Evolutionary conservation across 2,888 invertebrate species (phyloP), one percentile per base, ranked within the genome.

Genomic region (Philaethria dido): DNA sequence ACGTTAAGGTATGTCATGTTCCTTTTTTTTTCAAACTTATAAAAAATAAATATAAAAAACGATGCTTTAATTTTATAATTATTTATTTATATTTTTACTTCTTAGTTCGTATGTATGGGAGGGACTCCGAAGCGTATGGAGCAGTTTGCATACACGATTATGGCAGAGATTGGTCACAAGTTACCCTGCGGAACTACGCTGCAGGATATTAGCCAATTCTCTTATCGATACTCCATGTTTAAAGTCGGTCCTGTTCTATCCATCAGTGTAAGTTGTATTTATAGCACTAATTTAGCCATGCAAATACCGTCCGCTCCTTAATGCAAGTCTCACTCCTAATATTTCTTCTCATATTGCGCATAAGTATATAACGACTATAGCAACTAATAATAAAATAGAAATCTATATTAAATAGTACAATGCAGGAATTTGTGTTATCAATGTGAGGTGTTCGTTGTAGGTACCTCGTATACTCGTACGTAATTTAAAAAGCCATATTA

Each of bases 71-170:
- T 54, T 20, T 22, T 29, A 33, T n/a, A 22, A 20, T 48, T 16
- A n/a, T 18, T 16, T 16, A 48, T 36, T 59, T 74, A 69, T 75
- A 54, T 73, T 86, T 16, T 42, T 4, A 11, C n/a, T 1, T 55
- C 20, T 48, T 90, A 98, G 98, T 99, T 98, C 89, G 98, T 99
- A 44, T 98, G 98, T 87, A 98, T 99, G 96, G 99, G 99, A 52
- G 99, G 99, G 16, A 98, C 98, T 22, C 98, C 98, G 14, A 97
- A 96, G 82, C 94, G 99, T 63, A 98, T 99, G 98, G 96, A 98
- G 87, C 95, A 95, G 81, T 98, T 99, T 86, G 98, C 99, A 36
- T 94, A 97, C 85, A 97, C 94, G 82, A 97, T 99, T 76, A 96
- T 97, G 96, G 94, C 96, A 72, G 97, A 98, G 93, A 96, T 99